These are phyloP conservation scores for Falcunculus frontatus DNA, from an alignment of 2,113 vertebrate species.

Conservation along the genomic window DNA sequence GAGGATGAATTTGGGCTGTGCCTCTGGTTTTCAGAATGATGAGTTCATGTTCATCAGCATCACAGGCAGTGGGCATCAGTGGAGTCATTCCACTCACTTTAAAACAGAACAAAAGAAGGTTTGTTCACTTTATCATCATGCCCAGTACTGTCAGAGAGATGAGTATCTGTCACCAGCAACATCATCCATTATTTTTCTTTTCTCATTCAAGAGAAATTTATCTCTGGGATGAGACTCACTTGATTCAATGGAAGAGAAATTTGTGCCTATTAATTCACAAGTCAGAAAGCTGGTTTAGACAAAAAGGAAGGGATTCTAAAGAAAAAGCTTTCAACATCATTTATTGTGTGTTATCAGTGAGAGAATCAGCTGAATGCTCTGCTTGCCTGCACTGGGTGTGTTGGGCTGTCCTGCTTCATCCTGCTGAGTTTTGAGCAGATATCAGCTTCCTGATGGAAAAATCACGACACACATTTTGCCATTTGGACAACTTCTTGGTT, in stretches of 20 bases:
- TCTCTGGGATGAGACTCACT: not conserved
- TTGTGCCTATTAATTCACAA: not conserved
- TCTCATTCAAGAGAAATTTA: not conserved
- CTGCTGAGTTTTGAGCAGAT: not conserved
- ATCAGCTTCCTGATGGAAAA: not conserved
- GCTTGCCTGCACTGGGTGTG: not conserved
- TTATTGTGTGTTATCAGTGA: not conserved
- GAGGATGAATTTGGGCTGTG: not conserved
- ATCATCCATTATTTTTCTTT: not conserved
- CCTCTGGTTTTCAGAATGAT: not conserved
- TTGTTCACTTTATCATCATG: not conserved
- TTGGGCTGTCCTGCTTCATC: not conserved
- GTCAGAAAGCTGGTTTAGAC: not conserved
- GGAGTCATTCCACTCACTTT: not conserved
- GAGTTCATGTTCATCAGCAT: not conserved
- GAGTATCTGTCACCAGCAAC: not conserved
- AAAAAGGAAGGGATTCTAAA: not conserved
- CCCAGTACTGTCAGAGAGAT: not conserved
- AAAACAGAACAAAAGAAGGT: not conserved
- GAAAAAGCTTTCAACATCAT: not conserved
- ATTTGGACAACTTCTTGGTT: not conserved
- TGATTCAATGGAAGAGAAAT: not conserved
- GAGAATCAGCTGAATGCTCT: not conserved
- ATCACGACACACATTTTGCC: not conserved
- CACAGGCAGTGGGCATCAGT: not conserved